A percentile compares a stretch with the other conserved stretches of the same genome.
phyloP scores from a whole-genome alignment of 2,888 invertebrate species.

The Spialia ferax region DNA sequence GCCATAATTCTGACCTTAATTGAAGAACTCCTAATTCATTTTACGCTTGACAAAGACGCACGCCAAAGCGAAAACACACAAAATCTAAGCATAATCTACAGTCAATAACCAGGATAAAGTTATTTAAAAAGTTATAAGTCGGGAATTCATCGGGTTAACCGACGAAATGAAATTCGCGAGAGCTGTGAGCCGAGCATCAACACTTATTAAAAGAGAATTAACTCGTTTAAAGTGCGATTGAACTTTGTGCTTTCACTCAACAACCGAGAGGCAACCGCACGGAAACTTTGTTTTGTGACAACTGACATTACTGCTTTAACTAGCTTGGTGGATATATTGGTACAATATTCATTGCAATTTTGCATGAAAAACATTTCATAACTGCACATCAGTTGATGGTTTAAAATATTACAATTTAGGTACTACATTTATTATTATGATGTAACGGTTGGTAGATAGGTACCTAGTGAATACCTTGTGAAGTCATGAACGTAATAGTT shows the following conservation, averaged over 20 bases:
- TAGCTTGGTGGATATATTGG: conserved; percentile 8
- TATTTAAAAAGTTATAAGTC: conserved; percentile 49
- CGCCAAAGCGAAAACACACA: no score
- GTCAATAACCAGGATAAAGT: conserved; percentile 26
- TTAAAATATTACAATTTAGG: no score
- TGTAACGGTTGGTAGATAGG: no score
- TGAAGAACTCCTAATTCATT: no score
- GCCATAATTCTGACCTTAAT: no score
- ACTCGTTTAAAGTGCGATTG: conserved; percentile 82
- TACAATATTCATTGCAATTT: not conserved
- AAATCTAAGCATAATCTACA: conserved; percentile 3
- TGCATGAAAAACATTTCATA: not conserved
- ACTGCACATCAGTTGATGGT: not conserved
- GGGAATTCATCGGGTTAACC: conserved; percentile 59
- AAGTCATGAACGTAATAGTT: not conserved
- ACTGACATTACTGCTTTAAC: conserved; percentile 5
- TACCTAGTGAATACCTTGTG: no score
- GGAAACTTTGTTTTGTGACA: conserved; percentile 52
- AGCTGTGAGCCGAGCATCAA: conserved; percentile 66
- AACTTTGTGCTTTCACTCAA: conserved; percentile 59
- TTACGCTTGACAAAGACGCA: no score
- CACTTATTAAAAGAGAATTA: conserved; percentile 82
- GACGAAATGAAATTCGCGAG: conserved; percentile 64
- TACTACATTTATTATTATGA: no score
- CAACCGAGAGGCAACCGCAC: conserved; percentile 55